These are phyloP conservation scores for Drosophila lutescens DNA, from an alignment of 2,888 invertebrate genomes.

Conservation along the genomic window DNA sequence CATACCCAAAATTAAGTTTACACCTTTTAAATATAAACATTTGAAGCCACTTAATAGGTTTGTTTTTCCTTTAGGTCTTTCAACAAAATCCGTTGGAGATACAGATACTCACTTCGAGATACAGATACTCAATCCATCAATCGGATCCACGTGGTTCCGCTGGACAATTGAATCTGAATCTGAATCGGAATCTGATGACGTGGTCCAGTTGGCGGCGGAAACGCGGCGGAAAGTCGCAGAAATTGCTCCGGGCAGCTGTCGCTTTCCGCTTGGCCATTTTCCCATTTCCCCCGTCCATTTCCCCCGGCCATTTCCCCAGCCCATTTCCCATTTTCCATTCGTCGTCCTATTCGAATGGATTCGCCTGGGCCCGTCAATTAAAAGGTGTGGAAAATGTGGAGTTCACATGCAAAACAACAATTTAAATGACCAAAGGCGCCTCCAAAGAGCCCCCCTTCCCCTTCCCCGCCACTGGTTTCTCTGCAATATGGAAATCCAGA, in stretches of 20 bases:
- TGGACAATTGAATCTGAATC: constrained; percentile 29
- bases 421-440: constrained; percentile 52
- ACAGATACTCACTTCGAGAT: constrained; percentile 6
- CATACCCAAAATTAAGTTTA: too few species aligned
- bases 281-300: constrained; percentile 22
- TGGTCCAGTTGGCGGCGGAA: constrained; percentile 32
- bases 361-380: constrained; percentile 51
- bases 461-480: too few species aligned
- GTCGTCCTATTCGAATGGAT: constrained; percentile 33
- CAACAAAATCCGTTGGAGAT: too few species aligned
- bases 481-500: constrained; percentile 42
- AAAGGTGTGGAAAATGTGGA: constrained; percentile 70
- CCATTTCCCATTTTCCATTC: constrained; percentile 18
- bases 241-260: constrained; percentile 24
- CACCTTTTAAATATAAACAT: too few species aligned
- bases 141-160: constrained; percentile 39
- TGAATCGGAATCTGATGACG: constrained; percentile 25
- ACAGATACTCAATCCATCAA: constrained; percentile 7
- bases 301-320: constrained; percentile 3
- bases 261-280: constrained; percentile 34
- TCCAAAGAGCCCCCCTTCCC: background rate
- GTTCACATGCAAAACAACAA: constrained; percentile 72
- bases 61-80: too few species aligned
- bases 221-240: constrained; percentile 33
- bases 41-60: too few species aligned